Evolutionary conservation across 2,113 vertebrate genomes (phyloP).

Genomic region (Spea bombifrons): DNA sequence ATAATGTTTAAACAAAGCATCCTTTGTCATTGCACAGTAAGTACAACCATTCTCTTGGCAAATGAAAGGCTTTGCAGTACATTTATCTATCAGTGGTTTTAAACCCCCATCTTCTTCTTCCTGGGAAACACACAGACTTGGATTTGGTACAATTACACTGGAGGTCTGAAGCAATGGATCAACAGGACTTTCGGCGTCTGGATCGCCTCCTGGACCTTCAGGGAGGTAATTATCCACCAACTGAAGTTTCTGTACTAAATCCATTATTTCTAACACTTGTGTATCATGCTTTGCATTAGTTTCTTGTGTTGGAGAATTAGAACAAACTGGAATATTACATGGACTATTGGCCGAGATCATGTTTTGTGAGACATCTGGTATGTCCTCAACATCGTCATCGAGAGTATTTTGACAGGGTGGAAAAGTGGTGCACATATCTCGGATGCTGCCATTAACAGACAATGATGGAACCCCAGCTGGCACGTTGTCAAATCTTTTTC

Average conservation of each 20-base stretch:
- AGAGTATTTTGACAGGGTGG: conserved; percentile 60
- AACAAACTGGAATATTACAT: conserved; percentile 41
- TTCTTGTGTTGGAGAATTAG: conserved; percentile 39
- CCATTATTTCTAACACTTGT: conserved; percentile 78
- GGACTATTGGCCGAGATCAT: conserved; percentile 54
- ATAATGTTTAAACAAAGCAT: conserved; percentile 89
- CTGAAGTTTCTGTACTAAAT: conserved; percentile 78
- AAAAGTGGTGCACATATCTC: conserved; percentile 52
- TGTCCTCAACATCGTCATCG: conserved; percentile 53
- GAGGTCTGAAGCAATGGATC: conserved; percentile 46
- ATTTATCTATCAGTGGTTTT: conserved; percentile 60
- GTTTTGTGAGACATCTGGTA: conserved; percentile 50
- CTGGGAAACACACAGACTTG: conserved; percentile 33
- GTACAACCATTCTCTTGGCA: conserved; percentile 79
- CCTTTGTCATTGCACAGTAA: conserved; percentile 87
- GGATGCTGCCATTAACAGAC: conserved; percentile 56
- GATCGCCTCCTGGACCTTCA: conserved; percentile 49
- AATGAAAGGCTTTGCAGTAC: conserved; percentile 75
- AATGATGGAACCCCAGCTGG: neutral
- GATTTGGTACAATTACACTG: conserved; percentile 52
- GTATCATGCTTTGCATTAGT: conserved; percentile 61
- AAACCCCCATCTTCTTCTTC: conserved; percentile 53
- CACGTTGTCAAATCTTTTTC: neutral
- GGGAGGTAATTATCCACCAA: conserved; percentile 66
- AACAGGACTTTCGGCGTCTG: conserved; percentile 54